Evolutionary conservation across 1,140 invertebrate species (phyloP).

Genomic region (Leptinotarsa lineolata): DNA sequence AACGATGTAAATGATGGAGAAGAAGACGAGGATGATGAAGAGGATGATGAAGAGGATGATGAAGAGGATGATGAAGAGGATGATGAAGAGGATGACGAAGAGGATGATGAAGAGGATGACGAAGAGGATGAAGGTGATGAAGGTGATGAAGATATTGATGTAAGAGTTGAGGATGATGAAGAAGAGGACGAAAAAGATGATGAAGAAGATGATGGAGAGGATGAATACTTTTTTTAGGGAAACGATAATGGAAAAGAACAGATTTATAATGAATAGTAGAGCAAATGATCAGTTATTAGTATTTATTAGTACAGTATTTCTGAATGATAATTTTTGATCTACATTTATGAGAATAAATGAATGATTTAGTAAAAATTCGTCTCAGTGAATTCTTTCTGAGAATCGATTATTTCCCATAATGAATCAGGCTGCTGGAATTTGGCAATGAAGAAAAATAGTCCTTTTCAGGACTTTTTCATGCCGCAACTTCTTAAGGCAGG

Average conservation of each 20-base stretch:
- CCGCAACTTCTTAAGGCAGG: too few relatives aligned
- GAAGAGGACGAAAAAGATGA: neutral
- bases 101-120: neutral
- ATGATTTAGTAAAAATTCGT: too few relatives aligned
- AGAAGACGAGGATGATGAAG: neutral
- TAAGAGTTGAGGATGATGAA: neutral
- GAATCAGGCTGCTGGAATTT: too few relatives aligned
- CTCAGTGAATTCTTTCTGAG: too few relatives aligned
- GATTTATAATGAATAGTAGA: too few relatives aligned
- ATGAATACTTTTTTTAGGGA: neutral
- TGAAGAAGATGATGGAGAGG: neutral
- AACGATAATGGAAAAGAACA: neutral
- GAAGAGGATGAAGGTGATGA: neutral
- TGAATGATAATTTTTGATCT: too few relatives aligned
- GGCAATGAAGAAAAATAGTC: too few relatives aligned
- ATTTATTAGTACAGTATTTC: too few relatives aligned
- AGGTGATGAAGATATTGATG: neutral
- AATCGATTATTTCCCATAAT: too few relatives aligned
- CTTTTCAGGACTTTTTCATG: too few relatives aligned
- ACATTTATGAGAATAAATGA: too few relatives aligned
- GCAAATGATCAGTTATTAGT: too few relatives aligned
- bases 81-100: neutral
- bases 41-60: neutral
- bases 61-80: neutral
- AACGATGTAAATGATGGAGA: neutral